Evolutionary conservation across 2,113 vertebrate genomes (phyloP), one percentile per base, ranked within the genome.

Genomic region (Cairina moschata): DNA sequence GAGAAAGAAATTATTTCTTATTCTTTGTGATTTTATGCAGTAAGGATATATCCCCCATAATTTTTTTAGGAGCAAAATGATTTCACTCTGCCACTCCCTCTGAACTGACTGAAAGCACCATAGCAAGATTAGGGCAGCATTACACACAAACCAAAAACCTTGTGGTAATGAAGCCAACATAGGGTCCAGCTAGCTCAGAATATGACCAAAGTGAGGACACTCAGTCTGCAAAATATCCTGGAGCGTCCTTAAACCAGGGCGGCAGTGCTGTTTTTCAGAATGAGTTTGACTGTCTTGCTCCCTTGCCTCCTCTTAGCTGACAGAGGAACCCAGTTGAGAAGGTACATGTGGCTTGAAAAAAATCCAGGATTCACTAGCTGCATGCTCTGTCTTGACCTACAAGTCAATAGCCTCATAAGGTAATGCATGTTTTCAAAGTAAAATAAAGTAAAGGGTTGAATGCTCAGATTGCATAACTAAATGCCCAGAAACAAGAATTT

Each of bases 401-500:
- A 86, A 31, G 32, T 74, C 28, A 32, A 55, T 1, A 1, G 25
- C n/a, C 38, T 90, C 48, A 17, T 4, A 17, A 34, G 48, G 22
- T 1, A 0, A 40, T 86, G 69, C 26, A 34, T 66, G 73, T 76
- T 93, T 81, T 81, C 40, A 28, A n/a, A 86, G 29, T 68, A 56
- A 44, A 82, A 13, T 34, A 22, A 59, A 73, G 28, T 21, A 68
- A 93, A 92, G 62, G n/a, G 28, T 69, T 80, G 73, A 40, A 48
- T 22, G 16, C 54, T 93, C 44, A 31, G 56, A 66, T 81, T 77
- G 68, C 6, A 1, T 94, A 90, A 83, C 66, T 44, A 65, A 86
- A 54, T 40, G 50, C 54, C 60, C 76, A 58, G 79, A 86, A 85
- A 92, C 54, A 74, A 31, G 89, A 48, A 83, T 90, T 95, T 95